Evolutionary conservation across 2,888 invertebrate genomes (phyloP).

Genomic region (Cheilosia scutellata): DNA sequence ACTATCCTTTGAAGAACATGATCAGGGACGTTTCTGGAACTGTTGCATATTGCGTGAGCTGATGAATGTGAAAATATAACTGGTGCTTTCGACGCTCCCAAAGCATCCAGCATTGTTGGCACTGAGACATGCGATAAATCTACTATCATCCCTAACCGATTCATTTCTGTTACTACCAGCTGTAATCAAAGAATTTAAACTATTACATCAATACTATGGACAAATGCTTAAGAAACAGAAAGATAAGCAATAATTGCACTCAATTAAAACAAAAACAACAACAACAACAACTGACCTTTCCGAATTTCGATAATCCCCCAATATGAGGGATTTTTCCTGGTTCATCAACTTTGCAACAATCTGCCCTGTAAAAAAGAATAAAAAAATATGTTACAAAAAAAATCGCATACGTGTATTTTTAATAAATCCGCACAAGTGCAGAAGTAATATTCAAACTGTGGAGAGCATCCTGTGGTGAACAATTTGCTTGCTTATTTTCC

Average conservation of each 20-base stretch:
- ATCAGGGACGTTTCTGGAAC: conserved; percentile 92
- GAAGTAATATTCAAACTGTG: conserved; percentile 31
- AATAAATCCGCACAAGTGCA: conserved; percentile 23
- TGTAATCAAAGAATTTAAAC: conserved; percentile 80
- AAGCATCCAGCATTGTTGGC: conserved; percentile 91
- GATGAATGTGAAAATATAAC: conserved; percentile 95
- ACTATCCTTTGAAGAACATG: conserved; percentile 89
- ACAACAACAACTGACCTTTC: conserved; percentile 85
- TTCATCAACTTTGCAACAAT: conserved; percentile 88
- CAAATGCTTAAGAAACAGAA: not conserved
- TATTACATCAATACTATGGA: conserved; percentile 3
- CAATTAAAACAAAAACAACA: not conserved
- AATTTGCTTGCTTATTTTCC: conserved; percentile 18
- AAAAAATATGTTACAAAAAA: conserved; percentile 16
- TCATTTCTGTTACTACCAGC: conserved; percentile 94
- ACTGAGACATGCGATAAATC: conserved; percentile 93
- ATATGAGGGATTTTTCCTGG: conserved; percentile 86
- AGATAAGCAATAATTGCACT: not conserved
- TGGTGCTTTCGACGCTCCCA: conserved; percentile 91
- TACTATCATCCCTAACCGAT: conserved; percentile 94
- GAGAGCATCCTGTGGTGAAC: not conserved
- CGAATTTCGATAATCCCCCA: conserved; percentile 87
- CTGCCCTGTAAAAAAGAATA: conserved; percentile 85
- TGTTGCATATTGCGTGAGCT: conserved; percentile 92
- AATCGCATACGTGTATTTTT: conserved; percentile 7